Percentiles rank a stretch among this genome's conserved stretches.
Evolutionary conservation across 2,113 vertebrate species (phyloP).

Genomic region (Empidonax alnorum): DNA sequence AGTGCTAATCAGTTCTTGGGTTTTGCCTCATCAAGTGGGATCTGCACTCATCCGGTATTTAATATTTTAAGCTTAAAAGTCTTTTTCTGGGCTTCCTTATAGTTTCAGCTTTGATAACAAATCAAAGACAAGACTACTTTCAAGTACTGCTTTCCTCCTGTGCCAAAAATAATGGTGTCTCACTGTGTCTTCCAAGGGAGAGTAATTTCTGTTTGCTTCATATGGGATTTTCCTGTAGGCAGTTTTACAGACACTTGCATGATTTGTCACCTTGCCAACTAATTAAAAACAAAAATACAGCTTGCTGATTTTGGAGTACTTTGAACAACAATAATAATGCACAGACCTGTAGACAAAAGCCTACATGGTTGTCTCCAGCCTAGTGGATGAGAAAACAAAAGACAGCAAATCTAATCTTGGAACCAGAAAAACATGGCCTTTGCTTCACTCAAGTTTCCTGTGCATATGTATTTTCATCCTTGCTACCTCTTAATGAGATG

Average conservation of each 20-base stretch:
- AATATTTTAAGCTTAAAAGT: neutral
- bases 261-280: slow-evolving; percentile 34
- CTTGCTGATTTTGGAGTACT: slow-evolving; percentile 35
- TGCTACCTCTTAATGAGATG: neutral
- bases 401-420: neutral
- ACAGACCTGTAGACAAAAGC: slow-evolving; percentile 33
- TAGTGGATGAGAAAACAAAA: slow-evolving; percentile 29
- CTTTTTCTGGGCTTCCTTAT: neutral
- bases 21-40: neutral
- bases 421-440: slow-evolving; percentile 22
- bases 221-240: slow-evolving; percentile 43
- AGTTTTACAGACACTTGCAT: slow-evolving; percentile 42
- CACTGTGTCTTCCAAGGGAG: slow-evolving; percentile 4
- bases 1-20: neutral
- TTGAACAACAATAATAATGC: slow-evolving; percentile 23
- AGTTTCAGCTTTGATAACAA: slow-evolving; percentile 56
- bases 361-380: neutral
- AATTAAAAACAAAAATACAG: slow-evolving; percentile 38
- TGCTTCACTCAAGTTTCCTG: neutral
- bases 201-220: slow-evolving; percentile 14
- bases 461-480: neutral
- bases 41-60: neutral
- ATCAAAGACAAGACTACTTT: slow-evolving; percentile 59
- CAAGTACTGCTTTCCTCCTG: slow-evolving; percentile 47
- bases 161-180: slow-evolving; percentile 58